These are phyloP conservation scores for Burhinus oedicnemus DNA, from an alignment of 2,113 vertebrate genomes.

Conservation along the genomic window DNA sequence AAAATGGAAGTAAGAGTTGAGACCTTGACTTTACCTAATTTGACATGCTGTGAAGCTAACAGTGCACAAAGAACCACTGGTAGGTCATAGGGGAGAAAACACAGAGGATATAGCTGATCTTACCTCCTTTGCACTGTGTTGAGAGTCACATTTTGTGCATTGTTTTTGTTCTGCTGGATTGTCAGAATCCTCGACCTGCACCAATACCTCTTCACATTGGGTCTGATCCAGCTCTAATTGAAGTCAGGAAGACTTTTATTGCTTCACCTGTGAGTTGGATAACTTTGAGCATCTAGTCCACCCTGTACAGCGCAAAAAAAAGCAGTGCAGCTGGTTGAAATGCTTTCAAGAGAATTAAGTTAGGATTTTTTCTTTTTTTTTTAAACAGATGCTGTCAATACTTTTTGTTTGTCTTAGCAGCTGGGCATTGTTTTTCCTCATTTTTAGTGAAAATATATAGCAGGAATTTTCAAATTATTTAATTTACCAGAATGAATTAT, in stretches of 20 bases:
- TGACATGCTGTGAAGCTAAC: neutral
- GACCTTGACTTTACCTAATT: neutral
- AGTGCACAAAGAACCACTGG: neutral
- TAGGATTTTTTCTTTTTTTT: too few species aligned
- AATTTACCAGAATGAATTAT: neutral
- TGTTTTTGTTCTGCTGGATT: neutral
- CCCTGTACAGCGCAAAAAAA: neutral
- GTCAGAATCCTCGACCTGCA: neutral
- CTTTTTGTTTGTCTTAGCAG: neutral
- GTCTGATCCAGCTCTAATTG: rapidly evolving
- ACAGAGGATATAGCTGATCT: neutral
- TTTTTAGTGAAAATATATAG: neutral
- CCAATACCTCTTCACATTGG: neutral
- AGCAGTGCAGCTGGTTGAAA: neutral
- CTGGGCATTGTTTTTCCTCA: neutral
- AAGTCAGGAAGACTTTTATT: neutral
- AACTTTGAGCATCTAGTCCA: neutral
- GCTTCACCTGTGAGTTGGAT: neutral
- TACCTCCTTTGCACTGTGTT: neutral
- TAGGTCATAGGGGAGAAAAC: neutral
- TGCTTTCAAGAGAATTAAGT: neutral
- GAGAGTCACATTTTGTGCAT: neutral
- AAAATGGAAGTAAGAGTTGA: neutral
- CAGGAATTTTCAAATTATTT: neutral
- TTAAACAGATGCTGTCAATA: neutral